Evolutionary conservation across 2,797 vertebrate species (phyloP).

Genomic region (Platyrinchus mystaceus): DNA sequence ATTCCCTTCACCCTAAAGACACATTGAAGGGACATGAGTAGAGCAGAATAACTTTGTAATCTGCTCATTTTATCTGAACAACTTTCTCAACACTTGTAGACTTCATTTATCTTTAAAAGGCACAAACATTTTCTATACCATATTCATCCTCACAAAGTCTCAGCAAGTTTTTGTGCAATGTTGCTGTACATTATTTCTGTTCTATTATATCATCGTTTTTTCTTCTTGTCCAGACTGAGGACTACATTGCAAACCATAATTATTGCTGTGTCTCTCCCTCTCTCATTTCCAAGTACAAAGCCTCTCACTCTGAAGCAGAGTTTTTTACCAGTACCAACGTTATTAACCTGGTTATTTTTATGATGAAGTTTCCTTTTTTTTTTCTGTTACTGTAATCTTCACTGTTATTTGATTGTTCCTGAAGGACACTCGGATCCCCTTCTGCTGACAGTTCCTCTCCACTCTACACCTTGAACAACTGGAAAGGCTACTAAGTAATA

Average conservation of each 20-base stretch:
- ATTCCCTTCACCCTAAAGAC: background rate
- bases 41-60: background rate
- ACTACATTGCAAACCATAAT: background rate
- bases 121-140: background rate
- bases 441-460: background rate
- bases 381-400: background rate
- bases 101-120: background rate
- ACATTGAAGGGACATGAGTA: fast-evolving
- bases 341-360: background rate
- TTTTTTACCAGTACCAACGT: background rate
- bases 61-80: background rate
- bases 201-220: background rate
- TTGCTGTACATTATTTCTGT: background rate
- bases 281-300: background rate
- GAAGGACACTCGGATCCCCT: background rate
- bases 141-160: background rate
- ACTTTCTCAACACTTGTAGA: background rate
- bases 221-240: background rate
- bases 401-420: background rate
- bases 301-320: background rate
- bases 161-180: background rate
- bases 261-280: background rate
- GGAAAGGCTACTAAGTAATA: background rate
- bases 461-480: background rate
- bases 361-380: background rate